Conservation (phyloP, 2,113 vertebrate species). For the Agelaius tricolor region DNA sequence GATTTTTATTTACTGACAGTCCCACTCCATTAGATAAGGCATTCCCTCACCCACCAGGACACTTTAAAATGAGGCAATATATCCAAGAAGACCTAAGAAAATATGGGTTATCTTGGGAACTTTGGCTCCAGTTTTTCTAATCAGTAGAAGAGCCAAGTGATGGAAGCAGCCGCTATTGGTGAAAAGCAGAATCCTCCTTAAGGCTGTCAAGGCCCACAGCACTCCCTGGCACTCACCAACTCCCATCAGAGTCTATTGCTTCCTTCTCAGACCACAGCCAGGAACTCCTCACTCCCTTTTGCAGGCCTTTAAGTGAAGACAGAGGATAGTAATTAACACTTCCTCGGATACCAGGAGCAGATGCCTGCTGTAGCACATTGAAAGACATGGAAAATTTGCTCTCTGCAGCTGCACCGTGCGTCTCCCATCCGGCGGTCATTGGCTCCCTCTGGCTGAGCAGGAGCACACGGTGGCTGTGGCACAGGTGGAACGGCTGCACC, state of each 20-base stretch:
- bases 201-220: background rate
- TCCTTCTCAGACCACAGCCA: background rate
- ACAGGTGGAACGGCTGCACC: accelerated
- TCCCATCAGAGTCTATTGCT: background rate
- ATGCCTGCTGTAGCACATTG: background rate
- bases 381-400: background rate
- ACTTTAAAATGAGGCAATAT: background rate
- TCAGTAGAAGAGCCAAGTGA: background rate
- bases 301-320: background rate
- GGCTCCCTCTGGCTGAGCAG: background rate
- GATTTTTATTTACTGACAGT: background rate
- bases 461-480: accelerated
- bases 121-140: background rate
- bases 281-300: background rate
- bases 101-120: background rate
- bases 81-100: background rate
- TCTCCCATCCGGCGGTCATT: accelerated
- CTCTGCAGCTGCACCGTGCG: background rate
- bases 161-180: background rate
- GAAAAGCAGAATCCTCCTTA: background rate
- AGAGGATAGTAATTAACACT: background rate
- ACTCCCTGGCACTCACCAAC: background rate
- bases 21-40: background rate
- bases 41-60: background rate
- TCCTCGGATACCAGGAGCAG: background rate